Percentiles rank a stretch among this genome's conserved stretches.
These are phyloP conservation scores for Chalcis sispes DNA, from an alignment of 2,888 invertebrate genomes.

Conservation along the genomic window DNA sequence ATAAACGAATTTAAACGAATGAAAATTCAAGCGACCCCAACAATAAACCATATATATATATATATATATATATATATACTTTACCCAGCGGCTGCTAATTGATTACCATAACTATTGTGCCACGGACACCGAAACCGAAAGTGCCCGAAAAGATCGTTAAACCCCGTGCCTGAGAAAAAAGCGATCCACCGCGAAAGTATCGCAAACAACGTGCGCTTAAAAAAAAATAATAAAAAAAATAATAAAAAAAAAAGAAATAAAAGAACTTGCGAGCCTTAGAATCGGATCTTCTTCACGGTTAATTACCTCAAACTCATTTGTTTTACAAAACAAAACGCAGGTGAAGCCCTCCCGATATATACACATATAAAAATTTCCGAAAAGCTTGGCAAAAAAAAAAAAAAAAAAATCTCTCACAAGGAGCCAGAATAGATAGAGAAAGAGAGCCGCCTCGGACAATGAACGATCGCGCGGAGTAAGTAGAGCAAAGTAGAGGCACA, in stretches of 20 bases:
- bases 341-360: neutral
- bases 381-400: no score
- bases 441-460: no score
- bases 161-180: constrained; percentile 1
- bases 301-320: constrained; percentile 19
- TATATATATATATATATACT: no score
- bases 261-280: neutral
- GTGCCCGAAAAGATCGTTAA: constrained; percentile 18
- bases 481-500: neutral
- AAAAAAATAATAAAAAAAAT: neutral
- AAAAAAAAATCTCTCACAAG: no score
- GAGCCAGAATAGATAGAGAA: no score
- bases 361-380: no score
- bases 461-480: neutral
- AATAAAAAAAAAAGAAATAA: neutral
- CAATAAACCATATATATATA: no score
- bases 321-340: constrained; percentile 15
- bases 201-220: neutral
- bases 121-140: neutral
- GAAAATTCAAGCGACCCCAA: neutral
- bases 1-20: constrained; percentile 26
- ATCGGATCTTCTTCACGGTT: neutral
- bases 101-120: constrained; percentile 44
- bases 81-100: constrained; percentile 24
- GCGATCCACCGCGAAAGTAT: neutral